Base-by-base conservation (phyloP, 1,140 invertebrate species). In the Spodoptera frugiperda region DNA sequence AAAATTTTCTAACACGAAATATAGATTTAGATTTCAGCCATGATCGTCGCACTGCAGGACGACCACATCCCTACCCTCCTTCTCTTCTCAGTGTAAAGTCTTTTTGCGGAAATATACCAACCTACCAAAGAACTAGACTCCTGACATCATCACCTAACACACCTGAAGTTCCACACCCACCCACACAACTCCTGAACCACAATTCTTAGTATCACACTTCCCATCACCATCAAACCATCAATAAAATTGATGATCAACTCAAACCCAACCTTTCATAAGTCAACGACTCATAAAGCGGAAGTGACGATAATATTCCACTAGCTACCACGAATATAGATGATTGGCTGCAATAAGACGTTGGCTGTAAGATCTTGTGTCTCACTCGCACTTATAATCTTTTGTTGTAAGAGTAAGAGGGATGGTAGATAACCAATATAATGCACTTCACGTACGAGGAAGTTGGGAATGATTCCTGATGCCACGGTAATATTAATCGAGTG, bases 301-400 rank as follows among this genome's bases (percentile, higher is more conserved):
- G 87, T 84, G 74, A 81, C 86, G 82, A 91, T 90, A 91, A 92
- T 91, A 90, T 91, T 90, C 87, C 84, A 90, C 89, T 85, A 87
- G 85, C 87, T 85, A 91, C 83, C 86, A 89, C 88, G 90, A 93
- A 92, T 93, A 91, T 91, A 91, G 91, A 93, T 93, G 91, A 93
- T 93, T 90, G 90, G 87, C 87, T 89, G 85, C 87, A 87, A 88
- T 87, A 85, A 89, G 85, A 90, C 88, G 78, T 80, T 70, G 17
- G 39, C 30, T 10, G 53, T 17, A 25, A 17, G n/a, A 19, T 74
- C 71, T 53, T 57, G 55, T 61, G 30, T 88, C 87, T 77, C 85
- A 9, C 55, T 78, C 78, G 84, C 78, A 55, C 85, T 67, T 78
- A 19, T 55, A 59, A 54, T 33, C 30, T 33, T 39, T 53, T 10